Base-by-base conservation (phyloP, 2,888 invertebrate genomes). In the Sussaba pulchella region DNA sequence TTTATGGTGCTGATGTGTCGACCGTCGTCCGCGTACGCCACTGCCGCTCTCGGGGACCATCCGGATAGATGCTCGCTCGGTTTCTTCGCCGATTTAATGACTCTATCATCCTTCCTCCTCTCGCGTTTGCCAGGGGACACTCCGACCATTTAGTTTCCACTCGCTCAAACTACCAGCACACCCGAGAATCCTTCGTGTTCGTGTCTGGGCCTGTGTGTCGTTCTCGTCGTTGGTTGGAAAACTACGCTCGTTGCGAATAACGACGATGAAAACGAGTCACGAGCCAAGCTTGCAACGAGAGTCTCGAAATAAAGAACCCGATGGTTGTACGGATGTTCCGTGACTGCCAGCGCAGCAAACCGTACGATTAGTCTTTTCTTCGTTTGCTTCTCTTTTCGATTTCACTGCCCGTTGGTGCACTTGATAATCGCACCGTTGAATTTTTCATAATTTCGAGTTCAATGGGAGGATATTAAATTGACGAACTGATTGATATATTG, bases 31-130 rank as follows among this genome's bases (percentile, higher is more conserved):
- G 71, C 41, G 57, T 66, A 21, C 41, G 71, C 74, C 24, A 66
- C 54, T 19, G 52, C 41, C n/a, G 69, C 36, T 0, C 12, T 31
- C 47, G 47, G 26, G 41, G 31, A 64, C 31, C 26, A 50, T 73
- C 41, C 21, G 66, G 61, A 72, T 63, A 45, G 61, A 72, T 76
- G 63, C 54, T 52, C 72, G 76, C 54, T 61, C 72, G n/a, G n/a
- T n/a, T n/a, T n/a, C n/a, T 61, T 67, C 71, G 6, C 63, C 72
- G 76, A 81, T 81, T 81, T 77, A 77, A 81, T 81, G 81, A 77
- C 81, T 77, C 64, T 12, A 70, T 59, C 67, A 50, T 43, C 54
- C 43, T 36, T 70, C 71, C 31, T 61, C 9, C 54, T 70, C 52
- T 36, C 26, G 41, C 47, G 21, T n/a, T 31, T 63, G 67, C 52